Evolutionary conservation across 2,113 vertebrate genomes (phyloP).

Genomic region (Megatriorchis doriae): DNA sequence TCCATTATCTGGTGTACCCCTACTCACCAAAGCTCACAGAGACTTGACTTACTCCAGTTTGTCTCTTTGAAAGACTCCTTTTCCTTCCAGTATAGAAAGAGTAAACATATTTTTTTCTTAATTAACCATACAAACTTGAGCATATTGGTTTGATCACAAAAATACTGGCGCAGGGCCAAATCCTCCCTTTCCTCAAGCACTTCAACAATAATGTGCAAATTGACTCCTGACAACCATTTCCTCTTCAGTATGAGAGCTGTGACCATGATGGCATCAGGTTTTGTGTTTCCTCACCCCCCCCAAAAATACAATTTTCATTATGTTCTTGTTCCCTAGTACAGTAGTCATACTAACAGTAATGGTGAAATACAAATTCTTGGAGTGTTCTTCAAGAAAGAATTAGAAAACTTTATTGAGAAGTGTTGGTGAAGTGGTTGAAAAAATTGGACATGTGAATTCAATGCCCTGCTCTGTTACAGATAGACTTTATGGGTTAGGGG

Average conservation of each 20-base stretch:
- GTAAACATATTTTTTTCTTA: not conserved
- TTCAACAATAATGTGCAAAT: not conserved
- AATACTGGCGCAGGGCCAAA: not conserved
- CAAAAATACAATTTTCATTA: not conserved
- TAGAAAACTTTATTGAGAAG: not conserved
- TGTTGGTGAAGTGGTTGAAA: not conserved
- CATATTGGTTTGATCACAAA: not conserved
- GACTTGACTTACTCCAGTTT: not conserved
- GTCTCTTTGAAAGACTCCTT: not conserved
- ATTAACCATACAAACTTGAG: not conserved
- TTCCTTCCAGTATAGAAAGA: not conserved
- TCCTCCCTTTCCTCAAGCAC: not conserved
- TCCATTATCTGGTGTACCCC: not conserved
- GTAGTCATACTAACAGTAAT: not conserved
- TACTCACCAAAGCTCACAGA: not conserved
- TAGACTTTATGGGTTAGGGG: not conserved
- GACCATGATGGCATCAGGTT: not conserved
- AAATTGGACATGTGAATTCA: not conserved
- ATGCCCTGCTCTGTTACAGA: not conserved
- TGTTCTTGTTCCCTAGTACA: not conserved
- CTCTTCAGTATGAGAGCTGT: not conserved
- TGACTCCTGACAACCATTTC: not conserved
- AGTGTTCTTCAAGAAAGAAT: not conserved
- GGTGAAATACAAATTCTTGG: not conserved
- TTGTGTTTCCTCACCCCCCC: not conserved